These are phyloP conservation scores for Serranus cabrilla DNA, from an alignment of 2,797 vertebrate genomes.

Conservation along the genomic window DNA sequence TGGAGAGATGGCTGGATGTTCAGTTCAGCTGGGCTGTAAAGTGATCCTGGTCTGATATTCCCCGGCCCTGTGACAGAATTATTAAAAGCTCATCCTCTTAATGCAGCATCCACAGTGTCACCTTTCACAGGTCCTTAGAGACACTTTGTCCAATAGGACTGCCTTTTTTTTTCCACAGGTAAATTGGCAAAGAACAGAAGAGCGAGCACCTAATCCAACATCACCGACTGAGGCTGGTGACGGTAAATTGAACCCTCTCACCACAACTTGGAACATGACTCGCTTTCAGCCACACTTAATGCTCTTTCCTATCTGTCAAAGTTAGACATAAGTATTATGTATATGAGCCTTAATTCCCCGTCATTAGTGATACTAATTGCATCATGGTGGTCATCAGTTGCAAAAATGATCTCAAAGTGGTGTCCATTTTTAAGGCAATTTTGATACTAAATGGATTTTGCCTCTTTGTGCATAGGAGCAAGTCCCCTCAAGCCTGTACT, in stretches of 20 bases:
- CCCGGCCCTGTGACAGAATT: slow-evolving; percentile 81
- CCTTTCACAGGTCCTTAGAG: slow-evolving; percentile 74
- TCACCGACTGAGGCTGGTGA: slow-evolving; percentile 22
- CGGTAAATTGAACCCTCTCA: slow-evolving; percentile 59
- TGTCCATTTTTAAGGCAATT: slow-evolving; percentile 84
- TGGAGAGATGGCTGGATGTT: slow-evolving; percentile 59
- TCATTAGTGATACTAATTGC: slow-evolving; percentile 82
- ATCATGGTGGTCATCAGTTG: slow-evolving; percentile 83
- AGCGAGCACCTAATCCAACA: slow-evolving; percentile 24
- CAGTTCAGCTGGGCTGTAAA: slow-evolving; percentile 74
- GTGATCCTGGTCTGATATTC: slow-evolving; percentile 82
- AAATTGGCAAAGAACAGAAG: slow-evolving; percentile 46
- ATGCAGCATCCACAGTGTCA: slow-evolving; percentile 81
- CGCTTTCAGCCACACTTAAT: slow-evolving; percentile 67
- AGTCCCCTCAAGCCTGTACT: slow-evolving; percentile 81
- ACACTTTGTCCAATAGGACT: slow-evolving; percentile 48
- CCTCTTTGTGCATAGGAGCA: slow-evolving; percentile 78
- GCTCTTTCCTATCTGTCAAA: slow-evolving; percentile 76
- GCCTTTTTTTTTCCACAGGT: slow-evolving; percentile 57
- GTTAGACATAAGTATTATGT: slow-evolving; percentile 75
- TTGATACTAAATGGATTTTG: slow-evolving; percentile 85
- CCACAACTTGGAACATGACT: slow-evolving; percentile 46
- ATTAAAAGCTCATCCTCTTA: slow-evolving; percentile 86
- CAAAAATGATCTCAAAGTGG: slow-evolving; percentile 82
- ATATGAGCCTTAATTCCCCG: slow-evolving; percentile 78